Conservation (phyloP, 1,140 invertebrate genomes). For the Anastatus disparis region DNA sequence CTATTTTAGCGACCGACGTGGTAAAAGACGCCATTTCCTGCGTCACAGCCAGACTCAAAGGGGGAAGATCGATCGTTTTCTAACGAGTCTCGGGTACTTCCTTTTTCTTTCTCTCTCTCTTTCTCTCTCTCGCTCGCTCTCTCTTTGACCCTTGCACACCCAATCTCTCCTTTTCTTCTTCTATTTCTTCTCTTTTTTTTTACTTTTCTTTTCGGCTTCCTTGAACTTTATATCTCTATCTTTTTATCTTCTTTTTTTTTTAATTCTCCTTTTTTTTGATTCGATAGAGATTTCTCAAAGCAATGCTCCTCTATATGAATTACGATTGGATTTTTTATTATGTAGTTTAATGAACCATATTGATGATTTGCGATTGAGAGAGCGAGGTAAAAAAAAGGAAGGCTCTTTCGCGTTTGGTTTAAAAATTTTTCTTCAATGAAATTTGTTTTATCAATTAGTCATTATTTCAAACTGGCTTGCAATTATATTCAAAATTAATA, state of each 20-base stretch:
- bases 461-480: too few relatives aligned
- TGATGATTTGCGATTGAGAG: neutral
- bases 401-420: too few relatives aligned
- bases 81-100: constrained; percentile 24
- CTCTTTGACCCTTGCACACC: neutral
- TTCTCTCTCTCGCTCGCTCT: neutral
- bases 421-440: too few relatives aligned
- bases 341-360: constrained; percentile 1
- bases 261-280: too few relatives aligned
- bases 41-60: constrained; percentile 27
- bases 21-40: constrained; percentile 32
- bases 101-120: neutral
- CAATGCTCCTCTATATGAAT: neutral
- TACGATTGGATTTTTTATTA: neutral
- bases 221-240: too few relatives aligned
- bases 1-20: constrained; percentile 35
- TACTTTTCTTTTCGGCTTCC: too few relatives aligned
- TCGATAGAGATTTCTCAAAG: constrained; percentile 2
- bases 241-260: too few relatives aligned
- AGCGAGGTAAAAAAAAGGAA: too few relatives aligned
- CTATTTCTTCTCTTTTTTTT: too few relatives aligned
- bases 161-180: neutral
- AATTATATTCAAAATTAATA: too few relatives aligned
- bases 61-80: constrained; percentile 35
- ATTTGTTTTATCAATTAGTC: too few relatives aligned